These are phyloP conservation scores for Oscheius sp. DNA, from an alignment of 1,140 invertebrate species.

Conservation along the genomic window DNA sequence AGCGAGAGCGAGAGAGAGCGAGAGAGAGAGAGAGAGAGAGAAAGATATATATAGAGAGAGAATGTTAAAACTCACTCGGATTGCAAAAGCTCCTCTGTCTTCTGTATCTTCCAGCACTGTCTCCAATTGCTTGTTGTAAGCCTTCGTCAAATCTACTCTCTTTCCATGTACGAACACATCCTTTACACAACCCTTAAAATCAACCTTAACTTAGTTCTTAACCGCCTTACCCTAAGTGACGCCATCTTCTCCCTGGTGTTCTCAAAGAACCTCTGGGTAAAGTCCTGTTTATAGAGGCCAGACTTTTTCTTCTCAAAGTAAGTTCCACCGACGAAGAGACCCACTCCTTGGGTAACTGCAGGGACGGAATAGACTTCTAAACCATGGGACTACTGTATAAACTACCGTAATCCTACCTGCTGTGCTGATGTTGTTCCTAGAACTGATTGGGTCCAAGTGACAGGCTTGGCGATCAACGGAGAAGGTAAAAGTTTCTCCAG, in stretches of 20 bases:
- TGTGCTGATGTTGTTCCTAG: not conserved
- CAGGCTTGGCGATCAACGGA: constrained; percentile 3
- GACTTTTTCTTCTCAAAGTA: constrained; percentile 27
- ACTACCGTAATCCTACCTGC: not conserved
- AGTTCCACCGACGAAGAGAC: constrained; percentile 27
- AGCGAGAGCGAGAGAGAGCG: too few relatives aligned
- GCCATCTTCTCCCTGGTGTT: constrained; percentile 30
- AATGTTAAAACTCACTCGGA: not conserved
- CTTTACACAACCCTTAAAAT: constrained; percentile 20
- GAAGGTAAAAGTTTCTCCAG: constrained; percentile 11
- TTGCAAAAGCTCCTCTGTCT: constrained; percentile 12
- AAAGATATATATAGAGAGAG: too few relatives aligned
- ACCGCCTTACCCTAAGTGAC: constrained; percentile 8
- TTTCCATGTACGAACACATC: constrained; percentile 23
- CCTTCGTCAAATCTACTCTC: constrained; percentile 5
- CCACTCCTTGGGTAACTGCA: constrained; percentile 12
- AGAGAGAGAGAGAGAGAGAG: too few relatives aligned
- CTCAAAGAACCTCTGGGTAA: constrained; percentile 24
- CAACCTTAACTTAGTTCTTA: not conserved
- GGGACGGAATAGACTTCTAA: constrained; percentile 24
- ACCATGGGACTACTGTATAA: not conserved
- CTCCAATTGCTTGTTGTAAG: constrained; percentile 3
- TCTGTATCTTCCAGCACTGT: constrained; percentile 9
- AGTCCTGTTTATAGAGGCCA: constrained; percentile 12
- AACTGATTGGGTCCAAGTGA: not conserved